Base-by-base conservation (phyloP, 2,797 vertebrate genomes). In the Hipposideros larvatus region DNA sequence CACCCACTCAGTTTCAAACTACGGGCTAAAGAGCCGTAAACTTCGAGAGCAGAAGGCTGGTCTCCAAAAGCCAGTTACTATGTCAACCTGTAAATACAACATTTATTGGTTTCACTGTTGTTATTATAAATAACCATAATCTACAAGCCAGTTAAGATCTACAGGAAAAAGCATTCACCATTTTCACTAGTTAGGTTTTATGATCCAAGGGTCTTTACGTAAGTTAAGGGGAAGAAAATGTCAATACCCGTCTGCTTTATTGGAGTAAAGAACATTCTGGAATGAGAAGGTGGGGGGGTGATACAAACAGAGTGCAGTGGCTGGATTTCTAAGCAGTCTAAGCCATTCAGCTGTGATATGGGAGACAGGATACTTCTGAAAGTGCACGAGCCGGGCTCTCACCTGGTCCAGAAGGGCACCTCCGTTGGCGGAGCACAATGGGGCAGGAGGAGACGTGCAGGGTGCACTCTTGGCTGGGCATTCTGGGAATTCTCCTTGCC, bases 401-500 rank as follows among this genome's bases (percentile, higher is more conserved):
- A 24, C 37, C 57, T 70, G 5, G 41, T 46, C 4, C 6, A 28
- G 9, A 31, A n/a, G 18, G 37, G 5, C 21, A 43, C 53, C 21
- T 7, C 24, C 7, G 31, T 15, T 5, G 28, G n/a, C 1, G 51
- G 28, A 34, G 48, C 10, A 7, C 2, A 4, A 2, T 0, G 0
- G 57, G 15, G 28, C 21, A 48, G 55, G 26, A 34, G 63, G n/a
- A 55, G 19, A 15, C 1, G 51, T 8, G 48, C 48, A 48, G 7
- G 48, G 48, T 48, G 4, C n/a, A 41, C 78, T 66, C n/a, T 43
- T 18, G 2, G 14, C 13, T n/a, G 26, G 0, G 0, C 48, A 73
- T 87, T 9, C 61, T 57, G 0, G 59, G 94, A 93, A 21, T 57
- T 46, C 48, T 51, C 46, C 11, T 11, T 37, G 11, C 7, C 51